Conservation (phyloP, 1,140 invertebrate species). For the Plectus sambesii region DNA sequence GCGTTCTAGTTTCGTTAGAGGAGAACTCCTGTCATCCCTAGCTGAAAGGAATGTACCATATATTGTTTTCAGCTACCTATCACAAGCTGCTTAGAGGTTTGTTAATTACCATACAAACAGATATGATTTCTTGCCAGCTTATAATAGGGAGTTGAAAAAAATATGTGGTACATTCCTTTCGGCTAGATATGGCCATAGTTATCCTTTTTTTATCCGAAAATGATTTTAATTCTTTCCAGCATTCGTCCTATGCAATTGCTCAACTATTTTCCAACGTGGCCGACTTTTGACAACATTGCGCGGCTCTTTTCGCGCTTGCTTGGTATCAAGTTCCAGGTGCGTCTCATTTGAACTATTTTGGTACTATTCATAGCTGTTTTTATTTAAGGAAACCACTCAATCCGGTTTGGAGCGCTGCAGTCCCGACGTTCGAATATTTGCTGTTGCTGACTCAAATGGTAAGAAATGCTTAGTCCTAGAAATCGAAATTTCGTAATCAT, state of each 20-base stretch:
- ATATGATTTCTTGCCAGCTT: no score
- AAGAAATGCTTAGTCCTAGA: slow-evolving; percentile 7
- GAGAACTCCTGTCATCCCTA: no score
- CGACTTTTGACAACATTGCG: slow-evolving; percentile 36
- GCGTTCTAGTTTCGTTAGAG: neutral
- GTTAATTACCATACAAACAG: no score
- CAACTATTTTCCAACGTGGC: slow-evolving; percentile 44
- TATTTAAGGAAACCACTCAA: slow-evolving; percentile 30
- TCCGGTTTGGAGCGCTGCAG: slow-evolving; percentile 32
- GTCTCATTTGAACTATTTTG: slow-evolving; percentile 4
- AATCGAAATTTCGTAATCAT: slow-evolving; percentile 14
- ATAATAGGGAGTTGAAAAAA: no score
- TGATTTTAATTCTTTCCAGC: slow-evolving; percentile 22
- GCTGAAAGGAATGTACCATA: no score
- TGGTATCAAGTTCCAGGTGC: slow-evolving; percentile 29
- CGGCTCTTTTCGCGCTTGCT: slow-evolving; percentile 27
- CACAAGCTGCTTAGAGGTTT: no score
- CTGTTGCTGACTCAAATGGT: slow-evolving; percentile 32
- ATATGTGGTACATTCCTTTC: no score
- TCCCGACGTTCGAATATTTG: slow-evolving; percentile 35
- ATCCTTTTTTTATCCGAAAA: neutral
- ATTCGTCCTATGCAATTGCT: slow-evolving; percentile 39
- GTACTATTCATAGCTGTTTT: slow-evolving; percentile 13
- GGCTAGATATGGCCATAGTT: no score
- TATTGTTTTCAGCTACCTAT: no score